These are phyloP conservation scores for Columba janthina DNA, from an alignment of 2,113 vertebrate species.

Conservation along the genomic window DNA sequence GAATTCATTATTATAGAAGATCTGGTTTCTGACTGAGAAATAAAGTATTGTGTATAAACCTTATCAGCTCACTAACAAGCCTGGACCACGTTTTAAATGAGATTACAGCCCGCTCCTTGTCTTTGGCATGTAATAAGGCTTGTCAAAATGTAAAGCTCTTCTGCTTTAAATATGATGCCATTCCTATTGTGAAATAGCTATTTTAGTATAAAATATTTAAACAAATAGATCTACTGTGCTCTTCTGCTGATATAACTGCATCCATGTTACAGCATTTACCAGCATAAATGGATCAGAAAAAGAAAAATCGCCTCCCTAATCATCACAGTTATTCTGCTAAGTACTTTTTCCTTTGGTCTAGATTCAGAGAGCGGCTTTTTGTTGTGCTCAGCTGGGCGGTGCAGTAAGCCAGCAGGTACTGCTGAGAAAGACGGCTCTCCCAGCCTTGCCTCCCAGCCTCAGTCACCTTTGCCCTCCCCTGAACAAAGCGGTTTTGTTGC, in stretches of 20 bases:
- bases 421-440: neutral
- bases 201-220: conserved; percentile 17
- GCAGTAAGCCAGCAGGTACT: neutral
- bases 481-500: neutral
- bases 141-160: neutral
- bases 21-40: neutral
- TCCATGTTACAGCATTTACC: neutral
- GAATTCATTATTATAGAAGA: neutral
- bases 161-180: neutral
- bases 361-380: neutral
- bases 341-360: neutral
- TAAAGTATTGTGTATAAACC: neutral
- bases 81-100: neutral
- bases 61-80: neutral
- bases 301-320: neutral
- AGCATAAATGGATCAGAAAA: neutral
- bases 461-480: neutral
- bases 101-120: neutral
- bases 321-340: neutral
- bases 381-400: neutral
- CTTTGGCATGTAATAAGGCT: neutral
- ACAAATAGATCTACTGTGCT: neutral
- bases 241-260: neutral
- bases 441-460: neutral
- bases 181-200: neutral